phyloP scores from a whole-genome alignment of 2,113 vertebrate species.

The Charina bottae region DNA sequence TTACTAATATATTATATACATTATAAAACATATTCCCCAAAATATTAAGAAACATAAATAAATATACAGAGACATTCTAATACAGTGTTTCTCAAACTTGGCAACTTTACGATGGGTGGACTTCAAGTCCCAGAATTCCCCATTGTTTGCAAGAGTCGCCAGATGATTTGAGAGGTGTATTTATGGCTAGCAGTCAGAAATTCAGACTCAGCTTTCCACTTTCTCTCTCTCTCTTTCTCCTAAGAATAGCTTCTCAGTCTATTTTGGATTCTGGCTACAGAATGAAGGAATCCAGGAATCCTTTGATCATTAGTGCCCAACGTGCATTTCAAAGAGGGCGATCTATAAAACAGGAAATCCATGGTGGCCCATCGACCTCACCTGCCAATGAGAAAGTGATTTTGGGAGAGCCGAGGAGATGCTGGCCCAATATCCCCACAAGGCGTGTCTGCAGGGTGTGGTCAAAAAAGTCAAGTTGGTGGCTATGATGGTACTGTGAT shows the following conservation, averaged over 20 bases:
- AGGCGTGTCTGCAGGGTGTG: background rate
- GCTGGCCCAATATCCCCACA: background rate
- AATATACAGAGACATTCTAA: too few relatives aligned
- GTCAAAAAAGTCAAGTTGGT: background rate
- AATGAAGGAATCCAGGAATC: conserved; percentile 10
- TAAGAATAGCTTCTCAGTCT: conserved; percentile 26
- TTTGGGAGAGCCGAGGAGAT: background rate
- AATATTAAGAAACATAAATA: too few relatives aligned
- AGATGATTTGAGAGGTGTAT: background rate
- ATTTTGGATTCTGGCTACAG: background rate
- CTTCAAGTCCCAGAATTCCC: too few relatives aligned
- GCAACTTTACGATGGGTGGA: too few relatives aligned
- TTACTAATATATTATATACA: too few relatives aligned
- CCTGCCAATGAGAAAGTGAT: background rate
- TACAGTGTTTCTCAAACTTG: too few relatives aligned
- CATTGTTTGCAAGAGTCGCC: background rate
- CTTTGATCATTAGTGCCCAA: conserved; percentile 3
- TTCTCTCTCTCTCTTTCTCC: background rate
- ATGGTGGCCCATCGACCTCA: background rate
- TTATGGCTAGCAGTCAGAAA: background rate
- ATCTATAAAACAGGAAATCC: background rate
- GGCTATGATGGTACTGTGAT: background rate
- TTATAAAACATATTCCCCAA: too few relatives aligned
- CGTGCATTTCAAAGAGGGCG: background rate
- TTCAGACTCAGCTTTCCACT: background rate